A percentile compares a stretch with the other conserved stretches of the same genome.
Conservation (phyloP, 2,797 vertebrate genomes). For the Melanotaenia trifasciata region DNA sequence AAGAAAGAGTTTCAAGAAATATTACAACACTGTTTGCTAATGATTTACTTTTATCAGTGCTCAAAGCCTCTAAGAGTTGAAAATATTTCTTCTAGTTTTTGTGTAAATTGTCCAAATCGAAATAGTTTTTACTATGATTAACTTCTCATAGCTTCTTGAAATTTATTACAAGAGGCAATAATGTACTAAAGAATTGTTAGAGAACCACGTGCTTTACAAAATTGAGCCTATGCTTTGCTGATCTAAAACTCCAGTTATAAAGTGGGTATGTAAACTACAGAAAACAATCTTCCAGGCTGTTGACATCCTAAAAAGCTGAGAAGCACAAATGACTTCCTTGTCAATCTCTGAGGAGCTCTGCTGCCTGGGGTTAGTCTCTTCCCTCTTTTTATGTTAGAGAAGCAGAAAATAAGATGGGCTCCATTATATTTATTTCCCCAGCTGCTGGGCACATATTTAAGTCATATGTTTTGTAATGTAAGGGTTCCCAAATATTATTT, state of each 20-base stretch:
- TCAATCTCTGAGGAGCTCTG: slow-evolving; percentile 42
- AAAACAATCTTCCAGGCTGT: slow-evolving; percentile 48
- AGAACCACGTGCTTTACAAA: neutral
- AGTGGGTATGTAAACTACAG: slow-evolving; percentile 38
- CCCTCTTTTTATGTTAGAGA: slow-evolving; percentile 42
- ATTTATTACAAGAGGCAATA: slow-evolving; percentile 1
- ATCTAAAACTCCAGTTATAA: slow-evolving; percentile 27
- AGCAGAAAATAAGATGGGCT: slow-evolving; percentile 52
- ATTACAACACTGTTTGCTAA: slow-evolving; percentile 11
- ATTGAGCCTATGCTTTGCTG: slow-evolving; percentile 2
- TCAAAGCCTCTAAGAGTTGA: slow-evolving; percentile 19
- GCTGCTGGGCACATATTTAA: slow-evolving; percentile 41
- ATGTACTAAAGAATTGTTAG: neutral
- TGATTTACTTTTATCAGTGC: slow-evolving; percentile 7
- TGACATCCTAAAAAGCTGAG: slow-evolving; percentile 55
- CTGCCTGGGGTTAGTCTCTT: slow-evolving; percentile 47
- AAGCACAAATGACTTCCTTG: slow-evolving; percentile 49
- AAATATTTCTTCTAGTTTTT: neutral
- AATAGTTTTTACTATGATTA: slow-evolving; percentile 5
- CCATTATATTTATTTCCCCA: slow-evolving; percentile 64
- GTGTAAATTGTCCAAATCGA: slow-evolving; percentile 6
- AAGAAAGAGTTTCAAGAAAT: neutral
- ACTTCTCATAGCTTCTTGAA: neutral
- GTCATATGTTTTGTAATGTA: slow-evolving; percentile 54
- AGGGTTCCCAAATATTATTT: slow-evolving; percentile 42